A percentile compares a stretch with the other conserved stretches of the same genome.
Evolutionary conservation across 2,113 vertebrate genomes (phyloP).

Genomic region (Cavia aperea): DNA sequence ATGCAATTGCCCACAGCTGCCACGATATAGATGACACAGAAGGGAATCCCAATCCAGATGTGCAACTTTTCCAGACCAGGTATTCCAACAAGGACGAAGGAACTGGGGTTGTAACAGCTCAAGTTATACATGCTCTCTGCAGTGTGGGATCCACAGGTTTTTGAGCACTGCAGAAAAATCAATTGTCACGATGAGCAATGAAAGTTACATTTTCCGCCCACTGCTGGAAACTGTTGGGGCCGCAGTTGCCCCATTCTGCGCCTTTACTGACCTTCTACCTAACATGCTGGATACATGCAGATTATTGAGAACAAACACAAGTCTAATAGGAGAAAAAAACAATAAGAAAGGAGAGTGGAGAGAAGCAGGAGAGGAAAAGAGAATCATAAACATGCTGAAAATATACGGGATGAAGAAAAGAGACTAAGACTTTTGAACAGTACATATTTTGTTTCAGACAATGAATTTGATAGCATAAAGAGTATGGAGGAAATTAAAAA

Average conservation of each 20-base stretch:
- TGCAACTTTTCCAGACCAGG: constrained; percentile 62
- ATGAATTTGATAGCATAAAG: background rate
- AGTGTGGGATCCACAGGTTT: background rate
- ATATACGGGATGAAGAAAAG: background rate
- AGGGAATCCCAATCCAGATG: constrained; percentile 61
- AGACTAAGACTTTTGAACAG: background rate
- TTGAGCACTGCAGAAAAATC: background rate
- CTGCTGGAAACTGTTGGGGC: background rate
- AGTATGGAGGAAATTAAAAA: background rate
- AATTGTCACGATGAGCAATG: background rate
- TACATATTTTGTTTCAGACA: background rate
- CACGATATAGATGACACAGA: constrained; percentile 45
- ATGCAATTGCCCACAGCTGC: constrained; percentile 58
- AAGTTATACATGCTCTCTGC: constrained; percentile 46
- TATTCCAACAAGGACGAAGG: constrained; percentile 61
- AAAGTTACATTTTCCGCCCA: background rate
- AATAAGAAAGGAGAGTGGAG: background rate
- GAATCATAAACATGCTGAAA: background rate
- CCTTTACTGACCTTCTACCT: background rate
- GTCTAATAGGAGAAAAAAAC: background rate
- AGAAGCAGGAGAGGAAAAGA: rapidly evolving
- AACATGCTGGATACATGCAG: background rate
- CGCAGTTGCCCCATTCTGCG: background rate
- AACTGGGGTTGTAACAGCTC: constrained; percentile 49
- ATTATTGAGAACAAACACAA: background rate